Evolutionary conservation across 2,797 vertebrate genomes (phyloP).

Genomic region (Coracias cyanogaster): DNA sequence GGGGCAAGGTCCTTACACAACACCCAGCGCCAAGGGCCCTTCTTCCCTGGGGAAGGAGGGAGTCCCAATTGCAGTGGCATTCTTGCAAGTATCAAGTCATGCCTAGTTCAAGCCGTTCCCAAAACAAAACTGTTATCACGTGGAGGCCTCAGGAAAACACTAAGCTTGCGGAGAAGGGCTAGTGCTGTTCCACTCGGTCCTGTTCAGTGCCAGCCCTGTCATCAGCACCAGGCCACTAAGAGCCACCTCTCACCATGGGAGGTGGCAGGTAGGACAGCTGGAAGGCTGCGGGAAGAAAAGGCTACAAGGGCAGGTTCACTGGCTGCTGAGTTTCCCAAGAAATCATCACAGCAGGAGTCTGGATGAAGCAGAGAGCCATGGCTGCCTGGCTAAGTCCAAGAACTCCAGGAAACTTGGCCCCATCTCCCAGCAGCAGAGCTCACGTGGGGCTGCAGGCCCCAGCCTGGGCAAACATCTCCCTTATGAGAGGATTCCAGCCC

Average conservation of each 20-base stretch:
- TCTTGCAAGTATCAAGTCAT: not conserved
- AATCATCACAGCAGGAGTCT: not conserved
- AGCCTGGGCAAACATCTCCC: not conserved
- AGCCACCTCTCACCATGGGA: not conserved
- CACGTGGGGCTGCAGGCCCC: not conserved
- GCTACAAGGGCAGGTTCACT: not conserved
- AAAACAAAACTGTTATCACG: not conserved
- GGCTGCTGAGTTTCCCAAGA: not conserved
- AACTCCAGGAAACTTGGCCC: not conserved
- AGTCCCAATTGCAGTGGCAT: not conserved
- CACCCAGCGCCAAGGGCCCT: not conserved
- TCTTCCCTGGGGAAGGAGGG: not conserved
- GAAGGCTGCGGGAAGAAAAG: not conserved
- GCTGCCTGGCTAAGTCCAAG: not conserved
- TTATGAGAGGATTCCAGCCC: not conserved
- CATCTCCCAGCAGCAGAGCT: not conserved
- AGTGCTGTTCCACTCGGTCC: not conserved
- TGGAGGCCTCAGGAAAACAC: not conserved
- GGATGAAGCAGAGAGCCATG: not conserved
- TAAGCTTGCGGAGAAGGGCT: accelerated
- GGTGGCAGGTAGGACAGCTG: not conserved
- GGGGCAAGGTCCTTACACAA: not conserved
- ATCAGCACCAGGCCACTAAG: not conserved
- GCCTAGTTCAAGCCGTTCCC: not conserved
- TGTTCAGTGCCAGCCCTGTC: not conserved